A percentile compares a stretch with the other conserved stretches of the same genome.
phyloP scores from a whole-genome alignment of 2,113 vertebrate species.

The Oryzias curvinotus region DNA sequence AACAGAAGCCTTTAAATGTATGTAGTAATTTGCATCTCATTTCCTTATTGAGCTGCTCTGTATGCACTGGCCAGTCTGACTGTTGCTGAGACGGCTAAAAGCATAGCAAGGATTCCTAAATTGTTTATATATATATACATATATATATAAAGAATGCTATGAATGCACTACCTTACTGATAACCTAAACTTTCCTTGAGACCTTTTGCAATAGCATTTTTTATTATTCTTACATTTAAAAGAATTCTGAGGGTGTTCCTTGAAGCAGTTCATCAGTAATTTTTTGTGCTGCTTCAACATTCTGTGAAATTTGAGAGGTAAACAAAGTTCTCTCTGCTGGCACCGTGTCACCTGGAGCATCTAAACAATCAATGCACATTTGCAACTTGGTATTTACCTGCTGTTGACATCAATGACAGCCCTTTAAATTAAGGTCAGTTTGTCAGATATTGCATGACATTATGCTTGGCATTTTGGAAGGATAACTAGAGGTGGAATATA shows the following conservation, averaged over 20 bases:
- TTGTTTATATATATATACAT: conserved; percentile 6
- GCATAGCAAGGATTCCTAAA: conserved; percentile 17
- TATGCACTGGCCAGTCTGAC: conserved; percentile 12
- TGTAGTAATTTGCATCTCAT: conserved; percentile 69
- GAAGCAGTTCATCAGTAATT: conserved; percentile 49
- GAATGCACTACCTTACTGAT: background rate
- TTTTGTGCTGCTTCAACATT: conserved; percentile 73
- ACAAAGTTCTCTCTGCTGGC: conserved; percentile 77
- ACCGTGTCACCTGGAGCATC: conserved; percentile 75
- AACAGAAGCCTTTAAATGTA: conserved; percentile 44
- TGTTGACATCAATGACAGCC: conserved; percentile 78
- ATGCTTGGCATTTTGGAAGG: conserved; percentile 68
- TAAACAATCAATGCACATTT: conserved; percentile 86
- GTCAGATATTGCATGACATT: conserved; percentile 78
- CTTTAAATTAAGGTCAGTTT: conserved; percentile 78
- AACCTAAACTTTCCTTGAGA: background rate
- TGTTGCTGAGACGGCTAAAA: conserved; percentile 21
- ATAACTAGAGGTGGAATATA: conserved; percentile 67
- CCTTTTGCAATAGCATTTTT: background rate
- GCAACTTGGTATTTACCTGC: conserved; percentile 84
- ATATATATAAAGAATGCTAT: background rate
- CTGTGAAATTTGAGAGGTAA: conserved; percentile 82
- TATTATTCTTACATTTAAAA: background rate
- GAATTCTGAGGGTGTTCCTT: background rate
- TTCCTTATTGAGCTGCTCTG: conserved; percentile 54